Base-by-base conservation (phyloP, 1,140 invertebrate species). In the Sarcophaga peregrina region DNA sequence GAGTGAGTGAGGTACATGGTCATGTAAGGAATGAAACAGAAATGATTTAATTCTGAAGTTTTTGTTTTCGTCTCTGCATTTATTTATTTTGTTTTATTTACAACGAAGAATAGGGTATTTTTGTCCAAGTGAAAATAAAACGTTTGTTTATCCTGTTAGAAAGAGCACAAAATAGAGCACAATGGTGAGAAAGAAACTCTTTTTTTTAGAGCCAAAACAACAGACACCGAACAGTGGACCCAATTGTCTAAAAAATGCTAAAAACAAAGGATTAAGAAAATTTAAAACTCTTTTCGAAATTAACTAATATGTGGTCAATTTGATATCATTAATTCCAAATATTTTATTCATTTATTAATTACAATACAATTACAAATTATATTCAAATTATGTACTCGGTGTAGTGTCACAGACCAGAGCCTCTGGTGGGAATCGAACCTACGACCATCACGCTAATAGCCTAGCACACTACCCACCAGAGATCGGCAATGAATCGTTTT, bases 21-120 rank as follows among this genome's bases (percentile, higher is more conserved):
- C 54, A 58, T 58, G 54, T n/a, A 58, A 58, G 54, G 25, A 37
- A 37, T 37, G 4, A 37, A 37, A 37, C 25, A 78, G 20, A 52
- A 78, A 78, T 78, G 75, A 78, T 78, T 78, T 78, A 78, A 78
- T 78, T 78, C 75, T 50, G 50, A 78, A 78, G 47, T 78, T 78
- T 72, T 78, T 50, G 75, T 78, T 76, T 45, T 17, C 47, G 74
- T 37, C 25, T 37, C 25, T 37, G 25, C 25, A 37, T 1, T 37
- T 37, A 37, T 37, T n/a, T 37, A 37, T 37, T 37, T 37, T 37
- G 25, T 37, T 37, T 37, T 37, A 37, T 37, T 37, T 37, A 37
- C 25, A 37, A 37, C 17, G 47, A 52, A 78, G 4, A 50, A 37
- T 9, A 76, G 15, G 75, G 48, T 20, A 8, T 20, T 48, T 76